Evolutionary conservation across 2,113 vertebrate genomes (phyloP).

Genomic region (Phalacrocorax carbo): DNA sequence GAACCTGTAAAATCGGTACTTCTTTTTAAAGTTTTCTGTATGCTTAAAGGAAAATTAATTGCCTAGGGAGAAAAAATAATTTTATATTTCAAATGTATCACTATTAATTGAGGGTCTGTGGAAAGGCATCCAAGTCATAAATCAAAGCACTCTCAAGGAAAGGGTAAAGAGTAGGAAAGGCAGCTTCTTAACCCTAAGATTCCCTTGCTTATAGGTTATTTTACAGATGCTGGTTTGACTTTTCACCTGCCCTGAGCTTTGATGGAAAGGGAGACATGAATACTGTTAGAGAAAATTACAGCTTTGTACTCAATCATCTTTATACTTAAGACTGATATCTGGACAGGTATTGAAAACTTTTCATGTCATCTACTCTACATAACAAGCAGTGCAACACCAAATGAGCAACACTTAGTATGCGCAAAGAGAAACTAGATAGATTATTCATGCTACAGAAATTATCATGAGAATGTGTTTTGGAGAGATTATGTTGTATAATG

Average conservation of each 20-base stretch:
- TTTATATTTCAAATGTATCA: background rate
- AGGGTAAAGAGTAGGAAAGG: background rate
- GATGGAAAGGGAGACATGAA: background rate
- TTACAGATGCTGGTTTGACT: background rate
- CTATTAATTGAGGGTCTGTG: background rate
- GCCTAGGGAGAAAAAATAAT: background rate
- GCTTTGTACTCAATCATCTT: background rate
- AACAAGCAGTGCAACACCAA: background rate
- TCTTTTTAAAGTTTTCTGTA: background rate
- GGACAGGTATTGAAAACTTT: background rate
- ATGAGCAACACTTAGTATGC: background rate
- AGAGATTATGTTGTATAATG: background rate
- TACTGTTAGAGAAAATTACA: background rate
- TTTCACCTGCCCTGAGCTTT: background rate
- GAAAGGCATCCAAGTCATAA: background rate
- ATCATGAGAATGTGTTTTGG: background rate
- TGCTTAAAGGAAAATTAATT: background rate
- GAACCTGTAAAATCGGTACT: background rate
- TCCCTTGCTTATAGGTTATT: background rate
- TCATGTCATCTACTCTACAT: accelerated
- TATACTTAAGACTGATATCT: background rate
- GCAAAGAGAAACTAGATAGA: background rate
- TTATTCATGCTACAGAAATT: background rate
- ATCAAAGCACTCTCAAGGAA: background rate
- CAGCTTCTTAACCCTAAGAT: background rate